Base-by-base conservation (phyloP, 2,113 vertebrate genomes). In the Genyomyrus donnyi region DNA sequence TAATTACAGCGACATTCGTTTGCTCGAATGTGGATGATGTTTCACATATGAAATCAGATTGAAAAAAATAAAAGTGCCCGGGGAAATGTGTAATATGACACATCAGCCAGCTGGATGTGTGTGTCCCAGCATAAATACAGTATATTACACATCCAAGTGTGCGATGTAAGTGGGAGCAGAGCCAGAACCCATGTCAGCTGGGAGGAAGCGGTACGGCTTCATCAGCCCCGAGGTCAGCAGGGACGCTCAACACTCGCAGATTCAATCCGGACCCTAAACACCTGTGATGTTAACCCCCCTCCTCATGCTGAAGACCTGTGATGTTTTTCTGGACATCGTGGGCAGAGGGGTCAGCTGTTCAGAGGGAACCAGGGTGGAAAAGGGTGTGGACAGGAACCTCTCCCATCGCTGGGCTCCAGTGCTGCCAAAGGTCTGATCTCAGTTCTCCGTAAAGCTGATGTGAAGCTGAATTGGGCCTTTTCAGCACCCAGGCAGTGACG, bases 351-450 rank as follows among this genome's bases (percentile, higher is more conserved):
- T 89, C 58, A 86, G 88, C 88, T 24, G 19, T 88, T 27, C 86
- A 31, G 39, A 52, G 70, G 48, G 39, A 7, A 13, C 21, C 45
- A 45, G 70, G 84, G 21, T 88, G 58, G 77, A 92, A 92, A 88
- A 86, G 70, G 77, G 74, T 90, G 46, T 85, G 89, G 89, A 92
- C 90, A 89, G 89, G 90, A 91, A 91, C 27, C 91, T 90, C 92
- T 88, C 90, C 92, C 87, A 92, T 94, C 93, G 92, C 91, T 62
- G 80, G 46, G 91, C 27, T 21, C 24, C 0, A 9, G 24, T 0
- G 62, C 89, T 94, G 94, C 94, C 95, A 95, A 91, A 91, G 93
- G 91, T 92, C 93, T 95, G 94, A 94, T 93, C 90, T 94, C 94
- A 92, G 90, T 94, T 94, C 94, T 92, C 93, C 91, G 91, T 94